A percentile compares a stretch with the other conserved stretches of the same genome.
These are phyloP conservation scores for Periparus ater DNA, from an alignment of 2,797 vertebrate genomes.

Conservation along the genomic window DNA sequence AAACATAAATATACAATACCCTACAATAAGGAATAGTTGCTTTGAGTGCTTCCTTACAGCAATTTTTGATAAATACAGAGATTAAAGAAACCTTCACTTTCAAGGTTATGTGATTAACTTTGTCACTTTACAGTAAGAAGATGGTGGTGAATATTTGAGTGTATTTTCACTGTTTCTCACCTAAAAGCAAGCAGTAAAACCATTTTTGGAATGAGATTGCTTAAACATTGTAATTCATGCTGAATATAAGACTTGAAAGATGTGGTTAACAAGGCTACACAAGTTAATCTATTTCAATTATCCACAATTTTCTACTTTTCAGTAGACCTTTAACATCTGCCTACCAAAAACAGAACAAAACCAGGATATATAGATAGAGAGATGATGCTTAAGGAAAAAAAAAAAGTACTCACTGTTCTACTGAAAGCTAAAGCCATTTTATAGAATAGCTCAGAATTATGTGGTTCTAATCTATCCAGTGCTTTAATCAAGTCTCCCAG, in stretches of 20 bases:
- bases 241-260: neutral
- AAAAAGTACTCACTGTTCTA: constrained; percentile 84
- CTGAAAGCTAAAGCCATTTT: constrained; percentile 92
- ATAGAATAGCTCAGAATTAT: constrained; percentile 86
- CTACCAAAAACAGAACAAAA: neutral
- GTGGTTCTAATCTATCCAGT: constrained; percentile 86
- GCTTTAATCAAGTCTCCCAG: constrained; percentile 84
- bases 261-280: neutral
- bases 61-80: neutral
- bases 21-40: neutral
- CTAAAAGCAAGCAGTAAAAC: neutral
- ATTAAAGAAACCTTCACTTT: neutral
- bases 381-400: neutral
- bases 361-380: accelerated
- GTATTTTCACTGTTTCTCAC: neutral
- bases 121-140: neutral
- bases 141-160: neutral
- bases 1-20: neutral
- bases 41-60: neutral
- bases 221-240: neutral
- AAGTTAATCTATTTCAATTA: neutral
- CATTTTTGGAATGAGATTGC: neutral
- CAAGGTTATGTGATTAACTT: neutral
- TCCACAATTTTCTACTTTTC: neutral
- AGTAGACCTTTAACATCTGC: neutral